Conservation (phyloP, 1,140 invertebrate species). For the Ooceraea biroi region DNA sequence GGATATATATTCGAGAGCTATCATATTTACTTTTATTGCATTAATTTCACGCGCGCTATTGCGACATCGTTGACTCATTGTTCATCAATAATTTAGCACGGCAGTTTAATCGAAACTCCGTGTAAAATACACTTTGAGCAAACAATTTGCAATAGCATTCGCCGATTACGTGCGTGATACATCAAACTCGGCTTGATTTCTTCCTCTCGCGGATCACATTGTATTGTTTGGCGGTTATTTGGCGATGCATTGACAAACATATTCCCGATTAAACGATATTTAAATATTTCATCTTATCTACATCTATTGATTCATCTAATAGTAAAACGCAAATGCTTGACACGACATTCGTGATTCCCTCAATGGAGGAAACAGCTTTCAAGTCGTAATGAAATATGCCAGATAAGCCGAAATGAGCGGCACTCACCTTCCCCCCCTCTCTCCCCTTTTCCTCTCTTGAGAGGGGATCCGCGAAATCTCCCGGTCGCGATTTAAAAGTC, state of each 20-base stretch:
- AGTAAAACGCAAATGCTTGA: not conserved
- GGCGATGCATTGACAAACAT: not conserved
- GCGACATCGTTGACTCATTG: conserved; percentile 16
- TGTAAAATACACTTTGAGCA: conserved; percentile 31
- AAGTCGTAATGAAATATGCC: conserved; percentile 19
- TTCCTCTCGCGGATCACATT: not conserved
- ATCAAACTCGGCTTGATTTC: conserved; percentile 27
- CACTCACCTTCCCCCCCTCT: too few species aligned
- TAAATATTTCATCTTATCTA: too few species aligned
- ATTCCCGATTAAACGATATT: not conserved
- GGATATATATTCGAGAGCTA: conserved; percentile 52
- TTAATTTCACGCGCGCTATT: conserved; percentile 8
- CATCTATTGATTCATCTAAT: not conserved
- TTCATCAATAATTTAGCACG: conserved; percentile 28
- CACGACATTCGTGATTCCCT: not conserved
- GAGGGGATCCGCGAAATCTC: conserved; percentile 45
- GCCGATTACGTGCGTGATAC: not conserved
- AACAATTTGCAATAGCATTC: conserved; percentile 35
- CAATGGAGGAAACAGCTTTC: not conserved
- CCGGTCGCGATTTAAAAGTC: conserved; percentile 68
- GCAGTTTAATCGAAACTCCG: conserved; percentile 41
- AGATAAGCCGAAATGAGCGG: conserved; percentile 32
- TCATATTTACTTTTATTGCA: conserved; percentile 55
- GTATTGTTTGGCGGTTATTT: conserved; percentile 10
- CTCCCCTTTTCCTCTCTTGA: not conserved